Percentiles rank a stretch among this genome's conserved stretches.
Conservation (phyloP, 2,113 vertebrate genomes). For the Ibidorhyncha struthersii region DNA sequence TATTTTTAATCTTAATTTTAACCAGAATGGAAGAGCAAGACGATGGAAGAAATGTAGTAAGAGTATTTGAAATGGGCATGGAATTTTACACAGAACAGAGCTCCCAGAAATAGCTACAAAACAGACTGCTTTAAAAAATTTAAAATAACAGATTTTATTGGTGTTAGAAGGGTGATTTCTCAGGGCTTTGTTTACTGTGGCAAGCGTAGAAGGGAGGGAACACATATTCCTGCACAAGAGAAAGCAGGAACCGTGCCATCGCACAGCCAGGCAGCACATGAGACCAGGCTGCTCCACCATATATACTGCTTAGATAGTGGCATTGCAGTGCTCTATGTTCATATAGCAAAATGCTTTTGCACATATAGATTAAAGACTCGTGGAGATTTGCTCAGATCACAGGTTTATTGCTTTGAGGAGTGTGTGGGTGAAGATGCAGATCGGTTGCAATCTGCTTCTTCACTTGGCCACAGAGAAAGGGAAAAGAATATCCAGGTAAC, state of each 20-base stretch:
- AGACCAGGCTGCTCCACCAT: neutral
- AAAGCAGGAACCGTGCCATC: neutral
- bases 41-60: constrained; percentile 49
- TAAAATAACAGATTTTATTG: constrained; percentile 62
- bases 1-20: constrained; percentile 31
- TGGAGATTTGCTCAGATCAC: neutral
- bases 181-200: constrained; percentile 29
- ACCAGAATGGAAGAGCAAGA: constrained; percentile 5
- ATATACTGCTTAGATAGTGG: neutral
- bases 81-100: constrained; percentile 31
- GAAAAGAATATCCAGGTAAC: neutral
- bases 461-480: neutral
- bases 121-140: neutral
- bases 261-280: neutral
- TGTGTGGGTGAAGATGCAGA: neutral
- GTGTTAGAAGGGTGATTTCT: constrained; percentile 54
- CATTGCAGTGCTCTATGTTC: neutral
- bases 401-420: neutral
- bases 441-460: neutral
- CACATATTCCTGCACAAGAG: neutral
- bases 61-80: constrained; percentile 35
- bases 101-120: constrained; percentile 57
- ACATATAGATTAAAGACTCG: neutral
- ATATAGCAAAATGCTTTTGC: neutral
- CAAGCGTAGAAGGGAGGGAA: neutral